Conservation (phyloP, 1,140 invertebrate genomes). For the Panagrolaimus sp. region DNA sequence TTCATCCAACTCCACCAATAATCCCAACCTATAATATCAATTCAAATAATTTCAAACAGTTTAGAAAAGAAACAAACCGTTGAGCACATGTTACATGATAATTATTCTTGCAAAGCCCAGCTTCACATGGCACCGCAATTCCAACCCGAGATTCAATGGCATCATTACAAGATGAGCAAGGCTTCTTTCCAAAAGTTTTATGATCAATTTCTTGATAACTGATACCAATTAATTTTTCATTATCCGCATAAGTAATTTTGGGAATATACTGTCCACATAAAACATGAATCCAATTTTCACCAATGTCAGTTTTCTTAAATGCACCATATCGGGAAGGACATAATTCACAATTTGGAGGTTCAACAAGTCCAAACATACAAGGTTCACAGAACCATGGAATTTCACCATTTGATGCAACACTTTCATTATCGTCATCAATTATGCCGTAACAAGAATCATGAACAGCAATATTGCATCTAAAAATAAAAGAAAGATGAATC, state of each 20-base stretch:
- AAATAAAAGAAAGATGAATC: background rate
- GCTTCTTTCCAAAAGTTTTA: constrained; percentile 83
- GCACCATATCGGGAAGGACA: constrained; percentile 72
- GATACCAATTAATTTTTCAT: constrained; percentile 70
- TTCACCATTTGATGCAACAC: constrained; percentile 28
- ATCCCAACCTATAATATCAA: constrained; percentile 35
- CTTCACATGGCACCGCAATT: constrained; percentile 91
- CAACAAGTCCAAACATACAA: constrained; percentile 61
- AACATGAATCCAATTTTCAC: constrained; percentile 81
- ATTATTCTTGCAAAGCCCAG: constrained; percentile 90
- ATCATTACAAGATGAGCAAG: constrained; percentile 74
- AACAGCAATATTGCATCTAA: background rate
- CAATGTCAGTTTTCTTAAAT: constrained; percentile 78
- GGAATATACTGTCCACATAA: constrained; percentile 92
- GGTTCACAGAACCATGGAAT: constrained; percentile 63
- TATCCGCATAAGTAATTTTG: constrained; percentile 92
- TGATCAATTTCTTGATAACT: constrained; percentile 93
- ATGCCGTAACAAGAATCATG: constrained; percentile 5
- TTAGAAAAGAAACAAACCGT: constrained; percentile 15
- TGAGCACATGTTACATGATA: constrained; percentile 85
- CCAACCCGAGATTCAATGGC: constrained; percentile 78
- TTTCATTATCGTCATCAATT: background rate
- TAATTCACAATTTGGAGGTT: constrained; percentile 63
- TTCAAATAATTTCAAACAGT: background rate
- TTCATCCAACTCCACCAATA: constrained; percentile 44